These are phyloP conservation scores for Pterocles gutturalis DNA, from an alignment of 2,113 vertebrate species.

Conservation along the genomic window DNA sequence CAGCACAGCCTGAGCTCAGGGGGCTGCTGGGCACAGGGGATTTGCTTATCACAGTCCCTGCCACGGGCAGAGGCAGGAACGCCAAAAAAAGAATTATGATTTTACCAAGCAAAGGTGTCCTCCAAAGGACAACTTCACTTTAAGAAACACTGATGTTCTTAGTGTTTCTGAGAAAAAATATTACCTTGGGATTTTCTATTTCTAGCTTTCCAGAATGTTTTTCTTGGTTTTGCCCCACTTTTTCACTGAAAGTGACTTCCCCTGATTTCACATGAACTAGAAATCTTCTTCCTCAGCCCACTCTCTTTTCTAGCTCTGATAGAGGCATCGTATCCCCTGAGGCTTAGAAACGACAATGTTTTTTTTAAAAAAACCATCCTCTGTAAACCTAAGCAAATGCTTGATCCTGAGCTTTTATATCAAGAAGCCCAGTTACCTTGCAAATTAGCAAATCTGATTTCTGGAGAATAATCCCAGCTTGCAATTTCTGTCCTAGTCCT, in stretches of 20 bases:
- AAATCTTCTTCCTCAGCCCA: not conserved
- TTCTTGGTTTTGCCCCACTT: not conserved
- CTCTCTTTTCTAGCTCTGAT: not conserved
- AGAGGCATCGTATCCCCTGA: not conserved
- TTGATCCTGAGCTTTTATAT: not conserved
- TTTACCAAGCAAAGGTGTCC: not conserved
- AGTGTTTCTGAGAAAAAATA: not conserved
- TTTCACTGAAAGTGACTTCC: not conserved
- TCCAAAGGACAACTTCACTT: not conserved
- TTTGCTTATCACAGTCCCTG: not conserved
- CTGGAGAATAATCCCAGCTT: not conserved
- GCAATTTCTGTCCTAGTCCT: not conserved
- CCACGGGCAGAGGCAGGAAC: fast-evolving
- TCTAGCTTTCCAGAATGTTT: not conserved
- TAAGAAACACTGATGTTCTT: not conserved
- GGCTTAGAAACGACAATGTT: not conserved
- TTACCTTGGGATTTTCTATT: not conserved
- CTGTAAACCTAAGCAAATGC: not conserved
- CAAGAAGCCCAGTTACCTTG: not conserved
- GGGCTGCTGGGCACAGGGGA: not conserved
- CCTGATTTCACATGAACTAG: not conserved
- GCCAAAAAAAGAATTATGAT: not conserved
- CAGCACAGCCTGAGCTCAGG: not conserved
- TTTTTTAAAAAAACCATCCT: not conserved
- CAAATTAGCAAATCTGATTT: not conserved